phyloP scores from a whole-genome alignment of 2,113 vertebrate genomes.

The Thomomys bottae region DNA sequence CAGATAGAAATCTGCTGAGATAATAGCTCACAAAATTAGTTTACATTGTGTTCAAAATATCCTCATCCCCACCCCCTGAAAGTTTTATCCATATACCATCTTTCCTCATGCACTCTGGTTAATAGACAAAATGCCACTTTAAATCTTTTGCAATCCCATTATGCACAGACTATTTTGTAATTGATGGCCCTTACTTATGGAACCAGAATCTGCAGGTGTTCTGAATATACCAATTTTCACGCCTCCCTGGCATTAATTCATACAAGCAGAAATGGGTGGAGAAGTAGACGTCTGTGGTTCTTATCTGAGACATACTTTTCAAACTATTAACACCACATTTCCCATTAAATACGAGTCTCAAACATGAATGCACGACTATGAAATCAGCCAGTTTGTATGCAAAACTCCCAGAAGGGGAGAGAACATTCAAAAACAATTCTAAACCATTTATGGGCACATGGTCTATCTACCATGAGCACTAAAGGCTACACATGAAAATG shows the following conservation, averaged over 20 bases:
- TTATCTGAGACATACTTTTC: constrained; percentile 35
- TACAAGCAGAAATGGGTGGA: not conserved
- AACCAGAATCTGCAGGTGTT: not conserved
- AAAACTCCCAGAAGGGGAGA: constrained; percentile 22
- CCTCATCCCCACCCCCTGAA: not conserved
- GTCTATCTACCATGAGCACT: not conserved
- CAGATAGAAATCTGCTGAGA: not conserved
- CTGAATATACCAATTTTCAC: constrained; percentile 13
- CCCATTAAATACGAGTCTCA: constrained; percentile 32
- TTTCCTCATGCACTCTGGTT: not conserved
- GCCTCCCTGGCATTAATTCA: not conserved
- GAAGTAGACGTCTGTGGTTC: not conserved
- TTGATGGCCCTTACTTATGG: not conserved
- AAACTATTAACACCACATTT: not conserved
- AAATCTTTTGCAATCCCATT: not conserved
- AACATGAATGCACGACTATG: not conserved
- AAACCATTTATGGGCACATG: not conserved
- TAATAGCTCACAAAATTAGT: not conserved
- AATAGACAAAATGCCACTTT: not conserved
- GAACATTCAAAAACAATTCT: constrained; percentile 27
- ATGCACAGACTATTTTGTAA: constrained; percentile 36
- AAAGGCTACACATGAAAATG: not conserved
- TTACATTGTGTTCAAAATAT: not conserved
- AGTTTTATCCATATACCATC: not conserved
- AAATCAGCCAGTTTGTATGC: constrained; percentile 38